A percentile compares a stretch with the other conserved stretches of the same genome.
Conservation (phyloP, 1,140 invertebrate species). For the Conus betulinus region DNA sequence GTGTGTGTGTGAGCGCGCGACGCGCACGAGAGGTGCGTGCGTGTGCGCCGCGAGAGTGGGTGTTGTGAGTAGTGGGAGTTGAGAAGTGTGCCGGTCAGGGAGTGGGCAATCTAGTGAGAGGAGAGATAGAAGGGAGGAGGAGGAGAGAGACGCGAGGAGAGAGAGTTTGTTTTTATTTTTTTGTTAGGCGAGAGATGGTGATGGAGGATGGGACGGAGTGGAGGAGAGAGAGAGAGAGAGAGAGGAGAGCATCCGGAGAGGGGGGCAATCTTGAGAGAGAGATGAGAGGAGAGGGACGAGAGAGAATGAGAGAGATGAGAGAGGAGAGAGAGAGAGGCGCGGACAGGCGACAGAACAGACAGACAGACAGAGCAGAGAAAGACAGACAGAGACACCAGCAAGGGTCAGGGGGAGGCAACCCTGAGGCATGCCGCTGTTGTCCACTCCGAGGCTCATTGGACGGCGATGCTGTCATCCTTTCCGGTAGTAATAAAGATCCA, state of each 20-base stretch:
- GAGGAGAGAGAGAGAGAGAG: neutral
- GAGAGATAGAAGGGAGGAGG: no score
- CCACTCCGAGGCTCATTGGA: constrained; percentile 85
- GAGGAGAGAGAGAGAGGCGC: no score
- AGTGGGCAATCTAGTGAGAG: neutral
- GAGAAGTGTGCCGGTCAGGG: neutral
- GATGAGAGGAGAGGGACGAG: neutral
- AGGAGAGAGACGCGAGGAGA: no score
- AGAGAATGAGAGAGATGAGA: neutral
- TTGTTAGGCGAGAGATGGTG: neutral
- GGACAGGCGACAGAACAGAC: neutral
- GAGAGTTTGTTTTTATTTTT: no score
- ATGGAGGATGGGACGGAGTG: neutral
- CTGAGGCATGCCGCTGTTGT: constrained; percentile 81
- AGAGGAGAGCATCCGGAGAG: neutral
- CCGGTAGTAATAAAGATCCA: constrained; percentile 89
- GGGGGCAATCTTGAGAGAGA: neutral
- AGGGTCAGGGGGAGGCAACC: no score
- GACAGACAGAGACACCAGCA: no score
- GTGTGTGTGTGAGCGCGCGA: neutral
- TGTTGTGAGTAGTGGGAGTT: no score
- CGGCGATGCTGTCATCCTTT: constrained; percentile 90
- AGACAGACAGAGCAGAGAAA: no score
- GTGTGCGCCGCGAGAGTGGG: neutral
- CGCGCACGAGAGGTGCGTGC: no score